These are phyloP conservation scores for Astropecten irregularis DNA, from an alignment of 53 echinoderm and acorn worm species.

Conservation along the genomic window DNA sequence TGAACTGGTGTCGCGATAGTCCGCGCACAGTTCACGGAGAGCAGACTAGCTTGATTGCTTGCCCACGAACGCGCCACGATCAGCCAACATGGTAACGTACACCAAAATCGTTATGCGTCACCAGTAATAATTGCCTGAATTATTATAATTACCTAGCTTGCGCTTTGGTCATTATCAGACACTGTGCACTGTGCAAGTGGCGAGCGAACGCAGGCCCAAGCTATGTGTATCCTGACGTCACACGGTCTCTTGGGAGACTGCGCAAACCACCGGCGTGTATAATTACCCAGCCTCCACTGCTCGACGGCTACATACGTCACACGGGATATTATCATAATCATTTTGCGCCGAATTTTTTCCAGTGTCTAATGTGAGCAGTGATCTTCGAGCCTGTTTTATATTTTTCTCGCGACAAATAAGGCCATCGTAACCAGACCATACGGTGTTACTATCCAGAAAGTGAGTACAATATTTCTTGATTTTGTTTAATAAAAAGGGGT, in stretches of 20 bases:
- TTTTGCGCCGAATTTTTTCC: slow-evolving; percentile 1
- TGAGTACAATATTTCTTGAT: background rate
- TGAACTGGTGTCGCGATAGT: too few relatives aligned
- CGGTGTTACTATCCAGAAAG: background rate
- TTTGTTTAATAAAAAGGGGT: too few relatives aligned
- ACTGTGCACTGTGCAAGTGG: background rate
- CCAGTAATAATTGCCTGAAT: background rate
- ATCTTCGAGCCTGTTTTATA: too few relatives aligned
- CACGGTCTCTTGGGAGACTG: slow-evolving; percentile 10
- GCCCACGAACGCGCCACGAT: background rate
- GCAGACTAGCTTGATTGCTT: background rate
- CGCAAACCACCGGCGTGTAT: background rate
- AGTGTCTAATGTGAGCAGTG: background rate
- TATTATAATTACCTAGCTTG: slow-evolving; percentile 15
- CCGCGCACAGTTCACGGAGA: too few relatives aligned
- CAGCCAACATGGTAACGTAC: background rate
- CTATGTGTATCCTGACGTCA: slow-evolving; percentile 35
- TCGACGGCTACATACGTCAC: slow-evolving; percentile 10
- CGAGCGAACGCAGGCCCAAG: background rate
- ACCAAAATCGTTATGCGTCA: background rate
- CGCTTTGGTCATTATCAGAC: background rate
- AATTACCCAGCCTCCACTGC: background rate
- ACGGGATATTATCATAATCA: background rate
- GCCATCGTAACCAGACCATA: too few relatives aligned
- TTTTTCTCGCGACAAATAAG: background rate